phyloP scores from a whole-genome alignment of 2,888 invertebrate genomes.

The Thera obeliscata region DNA sequence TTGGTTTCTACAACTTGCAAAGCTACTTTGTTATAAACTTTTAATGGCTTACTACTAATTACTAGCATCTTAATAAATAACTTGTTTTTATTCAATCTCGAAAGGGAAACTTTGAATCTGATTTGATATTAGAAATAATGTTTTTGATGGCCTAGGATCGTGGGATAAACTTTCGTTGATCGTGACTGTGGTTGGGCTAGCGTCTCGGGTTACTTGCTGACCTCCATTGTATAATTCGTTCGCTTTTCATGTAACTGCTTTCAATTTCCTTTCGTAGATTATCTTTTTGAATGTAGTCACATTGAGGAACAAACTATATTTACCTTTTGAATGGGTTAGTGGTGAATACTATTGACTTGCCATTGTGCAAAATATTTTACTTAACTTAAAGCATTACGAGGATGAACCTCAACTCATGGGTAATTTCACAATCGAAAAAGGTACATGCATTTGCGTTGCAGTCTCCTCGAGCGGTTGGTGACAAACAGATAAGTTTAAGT shows the following conservation, averaged over 20 bases:
- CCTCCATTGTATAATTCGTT: constrained; percentile 43
- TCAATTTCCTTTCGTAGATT: constrained; percentile 43
- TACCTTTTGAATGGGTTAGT: constrained; percentile 20
- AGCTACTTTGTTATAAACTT: constrained; percentile 2
- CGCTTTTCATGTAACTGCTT: constrained; percentile 45
- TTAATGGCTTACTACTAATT: constrained; percentile 1
- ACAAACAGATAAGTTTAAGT: too few species aligned
- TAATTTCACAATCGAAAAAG: too few species aligned
- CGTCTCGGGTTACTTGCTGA: constrained; percentile 23
- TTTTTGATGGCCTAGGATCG: constrained; percentile 5
- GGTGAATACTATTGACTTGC: constrained; percentile 9
- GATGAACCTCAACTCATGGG: too few species aligned
- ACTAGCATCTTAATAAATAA: constrained; percentile 2
- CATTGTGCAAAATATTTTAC: background rate
- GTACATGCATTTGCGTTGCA: too few species aligned
- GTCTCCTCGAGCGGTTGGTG: too few species aligned
- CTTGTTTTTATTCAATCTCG: background rate
- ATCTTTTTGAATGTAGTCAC: constrained; percentile 20
- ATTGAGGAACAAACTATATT: constrained; percentile 13
- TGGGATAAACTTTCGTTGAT: constrained; percentile 44
- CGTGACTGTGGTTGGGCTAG: constrained; percentile 38
- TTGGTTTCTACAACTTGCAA: constrained; percentile 1
- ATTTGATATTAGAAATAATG: constrained; percentile 5
- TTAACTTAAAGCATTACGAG: too few species aligned
- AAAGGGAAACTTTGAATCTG: constrained; percentile 4